phyloP scores from a whole-genome alignment of 2,888 invertebrate genomes.

The Branchellion lobata region DNA sequence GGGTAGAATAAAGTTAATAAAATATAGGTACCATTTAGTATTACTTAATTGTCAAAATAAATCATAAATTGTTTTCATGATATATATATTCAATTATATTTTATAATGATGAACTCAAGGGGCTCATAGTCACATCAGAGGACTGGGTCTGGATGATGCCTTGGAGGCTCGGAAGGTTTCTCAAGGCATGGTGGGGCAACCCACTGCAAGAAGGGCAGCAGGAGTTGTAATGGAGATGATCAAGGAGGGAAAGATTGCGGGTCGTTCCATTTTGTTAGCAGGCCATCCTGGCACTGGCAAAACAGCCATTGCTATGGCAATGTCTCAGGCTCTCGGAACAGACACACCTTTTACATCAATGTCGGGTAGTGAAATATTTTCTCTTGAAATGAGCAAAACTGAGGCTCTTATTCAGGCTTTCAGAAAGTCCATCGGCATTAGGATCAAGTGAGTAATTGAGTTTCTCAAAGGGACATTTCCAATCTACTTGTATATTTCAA shows the following conservation, averaged over 20 bases:
- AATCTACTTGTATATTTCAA: not conserved
- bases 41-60: no score
- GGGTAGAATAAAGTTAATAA: no score
- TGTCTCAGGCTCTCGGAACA: constrained; percentile 85
- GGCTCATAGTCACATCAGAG: constrained; percentile 96
- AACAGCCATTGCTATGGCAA: constrained; percentile 96
- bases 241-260: constrained; percentile 95
- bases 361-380: constrained; percentile 97
- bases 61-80: not conserved
- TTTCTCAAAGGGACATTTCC: not conserved
- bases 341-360: constrained; percentile 98
- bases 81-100: no score
- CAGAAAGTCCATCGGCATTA: constrained; percentile 87
- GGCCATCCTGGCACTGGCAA: constrained; percentile 95
- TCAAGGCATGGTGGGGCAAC: constrained; percentile 92
- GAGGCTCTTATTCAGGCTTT: constrained; percentile 95
- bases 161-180: constrained; percentile 85
- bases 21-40: no score
- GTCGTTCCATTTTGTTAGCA: constrained; percentile 87
- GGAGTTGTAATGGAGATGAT: constrained; percentile 97
- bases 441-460: constrained; percentile 74
- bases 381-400: constrained; percentile 97
- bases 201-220: constrained; percentile 86
- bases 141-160: constrained; percentile 89
- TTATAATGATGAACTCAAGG: constrained; percentile 61